These are phyloP conservation scores for Hypomecis punctinalis DNA, from an alignment of 2,888 invertebrate species.

Conservation along the genomic window DNA sequence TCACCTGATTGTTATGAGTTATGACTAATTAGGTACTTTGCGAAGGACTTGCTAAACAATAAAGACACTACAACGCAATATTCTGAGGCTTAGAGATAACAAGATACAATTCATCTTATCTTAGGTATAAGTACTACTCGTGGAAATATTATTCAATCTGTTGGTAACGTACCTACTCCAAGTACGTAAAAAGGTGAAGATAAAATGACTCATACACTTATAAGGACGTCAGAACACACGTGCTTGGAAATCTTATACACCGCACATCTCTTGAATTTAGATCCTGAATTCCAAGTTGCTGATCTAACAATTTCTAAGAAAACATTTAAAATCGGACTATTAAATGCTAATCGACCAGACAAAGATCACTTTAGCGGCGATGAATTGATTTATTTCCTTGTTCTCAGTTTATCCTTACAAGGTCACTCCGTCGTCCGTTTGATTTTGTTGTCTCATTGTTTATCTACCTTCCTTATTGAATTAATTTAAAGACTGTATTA, in stretches of 20 bases:
- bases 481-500: not conserved
- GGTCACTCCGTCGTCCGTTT: slow-evolving; percentile 32
- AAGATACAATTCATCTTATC: slow-evolving; percentile 41
- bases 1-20: slow-evolving; percentile 34
- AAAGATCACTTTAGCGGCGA: slow-evolving; percentile 24
- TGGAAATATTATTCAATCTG: slow-evolving; percentile 39
- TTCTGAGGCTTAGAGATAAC: slow-evolving; percentile 35
- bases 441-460: slow-evolving; percentile 37
- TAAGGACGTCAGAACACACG: slow-evolving; percentile 49
- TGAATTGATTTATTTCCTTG: slow-evolving; percentile 36
- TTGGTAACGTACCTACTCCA: slow-evolving; percentile 11
- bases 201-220: slow-evolving; percentile 50
- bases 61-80: slow-evolving; percentile 38
- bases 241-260: slow-evolving; percentile 47
- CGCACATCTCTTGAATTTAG: slow-evolving; percentile 40
- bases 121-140: slow-evolving; percentile 7
- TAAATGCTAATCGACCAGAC: slow-evolving; percentile 29
- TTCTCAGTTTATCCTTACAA: slow-evolving; percentile 37
- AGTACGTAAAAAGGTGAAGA: slow-evolving; percentile 35
- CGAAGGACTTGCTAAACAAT: slow-evolving; percentile 29
- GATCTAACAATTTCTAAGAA: slow-evolving; percentile 48
- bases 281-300: slow-evolving; percentile 55
- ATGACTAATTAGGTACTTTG: slow-evolving; percentile 13
- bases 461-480: slow-evolving; percentile 35
- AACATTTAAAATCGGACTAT: slow-evolving; percentile 35